Evolutionary conservation across 2,113 vertebrate genomes (phyloP).

Genomic region (Paratilapia polleni): DNA sequence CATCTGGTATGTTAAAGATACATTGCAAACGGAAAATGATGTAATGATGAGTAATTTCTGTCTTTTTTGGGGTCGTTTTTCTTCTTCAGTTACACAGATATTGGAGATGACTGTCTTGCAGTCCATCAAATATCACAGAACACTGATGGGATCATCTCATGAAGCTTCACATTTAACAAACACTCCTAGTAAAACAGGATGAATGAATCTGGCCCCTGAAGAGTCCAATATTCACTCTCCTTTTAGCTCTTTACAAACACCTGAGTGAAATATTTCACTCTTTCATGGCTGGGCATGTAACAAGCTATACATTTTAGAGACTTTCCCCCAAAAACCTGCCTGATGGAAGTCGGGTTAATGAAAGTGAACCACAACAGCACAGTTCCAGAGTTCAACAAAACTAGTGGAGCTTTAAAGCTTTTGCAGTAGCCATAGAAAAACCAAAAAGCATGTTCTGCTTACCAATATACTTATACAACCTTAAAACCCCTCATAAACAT

Average conservation of each 20-base stretch:
- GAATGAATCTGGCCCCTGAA: not conserved
- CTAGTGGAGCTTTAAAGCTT: not conserved
- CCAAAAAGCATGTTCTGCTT: not conserved
- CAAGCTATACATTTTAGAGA: not conserved
- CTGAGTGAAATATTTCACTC: no score
- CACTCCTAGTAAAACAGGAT: not conserved
- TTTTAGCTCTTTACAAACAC: not conserved
- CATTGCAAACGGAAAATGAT: not conserved
- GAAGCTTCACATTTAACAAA: no score
- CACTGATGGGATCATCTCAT: no score
- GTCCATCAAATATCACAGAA: no score
- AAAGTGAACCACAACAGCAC: not conserved
- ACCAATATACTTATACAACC: not conserved
- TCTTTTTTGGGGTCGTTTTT: not conserved
- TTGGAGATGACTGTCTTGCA: no score
- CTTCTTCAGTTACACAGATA: not conserved
- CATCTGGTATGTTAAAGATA: not conserved
- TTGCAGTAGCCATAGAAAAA: not conserved
- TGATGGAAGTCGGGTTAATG: not conserved
- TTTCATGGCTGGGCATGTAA: not conserved
- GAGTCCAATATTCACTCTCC: rapidly evolving
- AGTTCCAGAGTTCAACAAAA: not conserved
- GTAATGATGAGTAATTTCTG: not conserved
- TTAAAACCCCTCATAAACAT: not conserved
- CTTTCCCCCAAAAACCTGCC: not conserved